Base-by-base conservation (phyloP, 2,888 invertebrate species). In the Dynastes maya region DNA sequence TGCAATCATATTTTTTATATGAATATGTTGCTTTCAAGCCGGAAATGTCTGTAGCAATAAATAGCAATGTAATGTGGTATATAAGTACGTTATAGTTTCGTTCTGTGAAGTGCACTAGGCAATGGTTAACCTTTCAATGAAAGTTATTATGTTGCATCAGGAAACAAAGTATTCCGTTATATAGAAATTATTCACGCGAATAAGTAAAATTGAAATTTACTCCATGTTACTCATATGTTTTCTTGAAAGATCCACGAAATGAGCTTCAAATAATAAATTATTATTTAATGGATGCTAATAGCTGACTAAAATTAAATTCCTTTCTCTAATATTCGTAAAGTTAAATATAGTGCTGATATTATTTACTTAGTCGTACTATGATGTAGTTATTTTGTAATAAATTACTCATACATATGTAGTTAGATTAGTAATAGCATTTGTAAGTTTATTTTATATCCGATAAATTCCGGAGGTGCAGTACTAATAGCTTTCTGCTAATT, bases 321-420 rank as follows among this genome's bases (percentile, higher is more conserved):
- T 67, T 45, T 16, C 55, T 58, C 55, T 8, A 22, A 40, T 45
- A 2, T 40, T 37, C 65, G 65, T 37, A 16, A 32, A 37, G 37
- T 37, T 65, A 65, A 65, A 65, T 65, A 40, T 32, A 40, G n/a
- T n/a, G 40, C n/a, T 37, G 40, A 65, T 65, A 37, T 65, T 65
- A 65, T 64, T 37, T 11, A 64, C 1, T 13, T 65, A 40, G 16
- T 37, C 2, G 16, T 55, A 5, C 2, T 8, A 22, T 58, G 45
- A 45, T 45, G 45, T 37, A 37, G 37, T 51, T 5, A n/a, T 51
- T 51, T 51, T 13, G n/a, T 16, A 55, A 55, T 55, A 55, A 58
- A 22, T 58, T 58, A 58, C 2, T 58, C 22, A 22, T 58, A 22
- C 16, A 1, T n/a, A 1, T 5, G 22, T 16, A 16, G 27, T 22